Base-by-base conservation (phyloP, 1,140 invertebrate species). In the Leptonema lineaticorne region DNA sequence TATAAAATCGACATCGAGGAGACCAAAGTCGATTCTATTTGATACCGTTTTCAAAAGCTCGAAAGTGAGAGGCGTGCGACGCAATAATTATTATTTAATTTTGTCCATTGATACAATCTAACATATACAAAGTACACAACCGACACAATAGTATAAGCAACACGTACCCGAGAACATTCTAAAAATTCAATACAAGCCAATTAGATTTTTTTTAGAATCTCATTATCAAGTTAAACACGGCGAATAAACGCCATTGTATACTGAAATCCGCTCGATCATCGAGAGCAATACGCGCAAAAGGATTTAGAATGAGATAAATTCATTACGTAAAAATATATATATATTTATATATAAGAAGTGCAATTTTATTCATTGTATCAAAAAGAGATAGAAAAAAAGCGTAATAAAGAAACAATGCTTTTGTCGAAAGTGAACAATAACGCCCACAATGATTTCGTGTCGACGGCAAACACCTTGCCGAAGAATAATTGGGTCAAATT, bases 361-460 rank as follows among this genome's bases (percentile, higher is more conserved):
- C 16, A 16, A 16, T 41, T 41, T 33, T 5, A 11, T 33, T 5
- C 30, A 33, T 11, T 9, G 37, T 41, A 16, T 16, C 2, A 41
- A 41, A 41, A 41, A 4, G 16, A 41, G 2, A 41, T 14, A 41
- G 16, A 41, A 14, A 41, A 41, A 33, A 41, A 59, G 24, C 2
- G n/a, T 22, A 59, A 59, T n/a, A 59, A 16, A 8, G 57, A 59
- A 59, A 59, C 57, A 59, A 59, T 59, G 57, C 53, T 8, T 48
- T 59, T 33, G 28, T 59, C 57, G 28, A 37, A 20, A 53, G 48
- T 11, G 59, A 62, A 62, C 59, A 62, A 62, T 45, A 27, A 14
- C 59, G 59, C 59, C 59, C 59, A 62, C 59, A 16, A 20, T 33
- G n/a, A n/a, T n/a, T n/a, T n/a, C n/a, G 14, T 24, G 24, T 53